Conservation (phyloP, 1,140 invertebrate genomes). For the Bombus superbus region DNA sequence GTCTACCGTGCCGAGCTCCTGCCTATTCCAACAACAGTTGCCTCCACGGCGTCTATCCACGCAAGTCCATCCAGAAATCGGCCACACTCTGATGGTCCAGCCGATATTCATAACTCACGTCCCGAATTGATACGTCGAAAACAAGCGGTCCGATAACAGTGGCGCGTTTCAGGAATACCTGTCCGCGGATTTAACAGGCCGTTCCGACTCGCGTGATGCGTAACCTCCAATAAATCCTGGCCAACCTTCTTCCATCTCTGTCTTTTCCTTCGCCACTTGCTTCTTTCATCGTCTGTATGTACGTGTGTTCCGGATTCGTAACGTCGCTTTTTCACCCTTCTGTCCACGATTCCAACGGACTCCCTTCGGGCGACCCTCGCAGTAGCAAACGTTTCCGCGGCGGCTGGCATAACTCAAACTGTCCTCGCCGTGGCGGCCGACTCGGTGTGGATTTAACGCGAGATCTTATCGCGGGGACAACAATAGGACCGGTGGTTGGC, state of each 20-base stretch:
- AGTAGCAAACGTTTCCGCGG: conserved; percentile 55
- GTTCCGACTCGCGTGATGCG: conserved; percentile 66
- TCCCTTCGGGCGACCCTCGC: conserved; percentile 25
- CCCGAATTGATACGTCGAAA: conserved; percentile 14
- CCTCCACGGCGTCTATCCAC: too few relatives aligned
- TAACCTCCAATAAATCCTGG: conserved; percentile 66
- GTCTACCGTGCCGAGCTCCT: too few relatives aligned
- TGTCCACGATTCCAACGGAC: neutral
- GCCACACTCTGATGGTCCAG: neutral
- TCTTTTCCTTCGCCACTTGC: neutral
- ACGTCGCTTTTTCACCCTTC: conserved; percentile 23
- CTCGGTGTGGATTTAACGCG: conserved; percentile 67
- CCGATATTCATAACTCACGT: conserved; percentile 17
- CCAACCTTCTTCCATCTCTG: neutral
- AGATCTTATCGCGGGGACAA: conserved; percentile 75
- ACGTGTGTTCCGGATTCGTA: neutral
- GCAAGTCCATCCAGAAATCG: neutral
- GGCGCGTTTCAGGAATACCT: conserved; percentile 54
- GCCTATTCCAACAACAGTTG: too few relatives aligned
- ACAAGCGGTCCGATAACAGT: conserved; percentile 41
- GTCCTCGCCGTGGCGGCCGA: conserved; percentile 57
- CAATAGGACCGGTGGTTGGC: conserved; percentile 67
- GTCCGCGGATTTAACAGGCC: conserved; percentile 34
- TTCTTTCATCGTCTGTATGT: conserved; percentile 29
- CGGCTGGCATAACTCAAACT: conserved; percentile 70